Base-by-base conservation (phyloP, 2,113 vertebrate genomes). In the Garra rufa region DNA sequence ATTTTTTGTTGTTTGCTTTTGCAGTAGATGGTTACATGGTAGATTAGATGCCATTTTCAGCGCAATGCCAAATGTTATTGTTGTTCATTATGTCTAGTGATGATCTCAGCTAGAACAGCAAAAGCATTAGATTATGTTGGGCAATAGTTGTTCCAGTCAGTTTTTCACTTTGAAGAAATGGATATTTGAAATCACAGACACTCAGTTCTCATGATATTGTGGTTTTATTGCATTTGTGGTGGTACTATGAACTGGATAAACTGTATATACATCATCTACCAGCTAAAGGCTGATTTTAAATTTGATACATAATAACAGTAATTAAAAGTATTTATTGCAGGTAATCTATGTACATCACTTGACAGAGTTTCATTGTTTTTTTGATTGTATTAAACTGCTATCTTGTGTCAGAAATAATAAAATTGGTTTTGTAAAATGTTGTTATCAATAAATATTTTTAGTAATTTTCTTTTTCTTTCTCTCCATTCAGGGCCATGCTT, bases 401-500 rank as follows among this genome's bases (percentile, higher is more conserved):
- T 38, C 30, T 67, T 67, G 55, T 59, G 30, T 67, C 63, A 67
- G 30, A 67, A 34, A 24, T 65, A 13, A 13, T 79, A 9, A 15
- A 19, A 5, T 9, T 15, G 21, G 15, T 43, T 24, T 59, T 4
- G 21, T 21, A 30, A 46, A 44, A 65, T 28, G 24, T 13, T 19
- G 2, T n/a, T 14, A 9, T 30, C 4, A 61, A 63, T 57, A 4
- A 79, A 30, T 30, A 48, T 44, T 59, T 15, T 30, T 21, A 28
- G 19, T 30, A 2, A 55, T 14, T 69, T 38, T 41, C 28, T 69
- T 26, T 79, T 48, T 34, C n/a, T 71, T 74, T 81, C 21, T 55
- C 38, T 80, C 14, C 21, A 83, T 67, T 26, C 80, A 98, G 97
- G 94, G 82, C 95, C 95, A 89, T 99, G 98, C 89, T 95, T 97